Percentiles rank a stretch among this genome's conserved stretches.
Conservation (phyloP, 1,140 invertebrate genomes). For the Conus ventricosus region DNA sequence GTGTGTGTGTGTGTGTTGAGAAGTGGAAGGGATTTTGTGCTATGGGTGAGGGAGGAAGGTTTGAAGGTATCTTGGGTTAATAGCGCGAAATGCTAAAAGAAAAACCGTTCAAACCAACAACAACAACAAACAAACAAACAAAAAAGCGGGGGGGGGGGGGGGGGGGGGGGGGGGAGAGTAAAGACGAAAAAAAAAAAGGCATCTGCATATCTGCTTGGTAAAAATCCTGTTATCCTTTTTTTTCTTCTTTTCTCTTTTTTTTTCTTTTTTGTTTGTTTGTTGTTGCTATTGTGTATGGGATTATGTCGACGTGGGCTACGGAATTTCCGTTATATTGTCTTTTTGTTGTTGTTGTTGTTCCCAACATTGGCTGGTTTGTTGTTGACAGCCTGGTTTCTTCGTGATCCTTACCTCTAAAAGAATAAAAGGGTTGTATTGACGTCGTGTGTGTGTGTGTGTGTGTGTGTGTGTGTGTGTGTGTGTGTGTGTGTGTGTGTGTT, state of each 20-base stretch:
- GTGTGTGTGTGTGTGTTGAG: background rate
- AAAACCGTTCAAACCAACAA: no score
- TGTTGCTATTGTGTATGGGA: background rate
- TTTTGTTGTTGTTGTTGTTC: background rate
- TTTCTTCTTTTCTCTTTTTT: no score
- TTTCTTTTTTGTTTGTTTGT: no score
- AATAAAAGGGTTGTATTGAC: background rate
- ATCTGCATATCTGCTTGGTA: no score
- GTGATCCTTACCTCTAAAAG: background rate
- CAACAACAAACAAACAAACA: background rate
- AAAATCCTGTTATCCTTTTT: no score
- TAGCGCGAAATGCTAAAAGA: no score
- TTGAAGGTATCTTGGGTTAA: no score
- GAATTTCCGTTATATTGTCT: background rate
- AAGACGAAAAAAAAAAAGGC: no score
- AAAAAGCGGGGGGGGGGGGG: no score
- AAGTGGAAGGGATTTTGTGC: background rate
- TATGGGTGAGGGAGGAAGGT: no score
- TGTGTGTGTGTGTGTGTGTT: background rate
- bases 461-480: background rate
- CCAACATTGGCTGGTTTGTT: background rate
- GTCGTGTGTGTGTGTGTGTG: no score
- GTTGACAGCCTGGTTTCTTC: background rate
- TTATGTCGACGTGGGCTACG: background rate
- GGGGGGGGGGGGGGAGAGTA: no score